Evolutionary conservation across 2,113 vertebrate genomes (phyloP).

Genomic region (Acrocephalus kingi): DNA sequence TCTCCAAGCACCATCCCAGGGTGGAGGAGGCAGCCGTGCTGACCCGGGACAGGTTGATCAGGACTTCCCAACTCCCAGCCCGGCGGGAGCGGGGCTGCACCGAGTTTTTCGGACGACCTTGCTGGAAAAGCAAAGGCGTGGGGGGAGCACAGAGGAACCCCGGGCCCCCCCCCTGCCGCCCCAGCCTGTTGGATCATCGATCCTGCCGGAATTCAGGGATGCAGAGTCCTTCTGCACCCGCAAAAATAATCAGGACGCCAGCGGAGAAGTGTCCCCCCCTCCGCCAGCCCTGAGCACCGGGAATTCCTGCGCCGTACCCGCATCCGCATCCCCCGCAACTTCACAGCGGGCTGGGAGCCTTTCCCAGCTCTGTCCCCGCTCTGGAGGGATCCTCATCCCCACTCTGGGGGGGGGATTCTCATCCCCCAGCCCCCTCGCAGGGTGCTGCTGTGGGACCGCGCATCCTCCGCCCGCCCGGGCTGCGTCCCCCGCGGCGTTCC

Average conservation of each 20-base stretch:
- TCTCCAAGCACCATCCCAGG: neutral
- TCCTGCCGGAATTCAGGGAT: neutral
- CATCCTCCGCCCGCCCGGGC: neutral
- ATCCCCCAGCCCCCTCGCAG: neutral
- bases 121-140: neutral
- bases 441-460: neutral
- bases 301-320: neutral
- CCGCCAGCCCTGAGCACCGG: neutral
- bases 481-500: constrained; percentile 36
- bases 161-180: too few relatives aligned
- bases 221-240: neutral
- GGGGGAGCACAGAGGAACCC: neutral
- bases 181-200: neutral
- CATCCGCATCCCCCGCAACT: neutral
- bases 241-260: neutral
- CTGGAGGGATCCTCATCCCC: neutral
- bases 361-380: neutral
- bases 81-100: neutral
- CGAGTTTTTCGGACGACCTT: constrained; percentile 50
- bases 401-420: neutral
- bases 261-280: neutral
- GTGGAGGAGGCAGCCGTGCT: neutral
- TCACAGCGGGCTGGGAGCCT: neutral
- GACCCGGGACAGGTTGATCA: neutral
- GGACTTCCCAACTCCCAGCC: neutral